phyloP scores from a whole-genome alignment of 1,140 invertebrate genomes.

The Drosophila serrata region DNA sequence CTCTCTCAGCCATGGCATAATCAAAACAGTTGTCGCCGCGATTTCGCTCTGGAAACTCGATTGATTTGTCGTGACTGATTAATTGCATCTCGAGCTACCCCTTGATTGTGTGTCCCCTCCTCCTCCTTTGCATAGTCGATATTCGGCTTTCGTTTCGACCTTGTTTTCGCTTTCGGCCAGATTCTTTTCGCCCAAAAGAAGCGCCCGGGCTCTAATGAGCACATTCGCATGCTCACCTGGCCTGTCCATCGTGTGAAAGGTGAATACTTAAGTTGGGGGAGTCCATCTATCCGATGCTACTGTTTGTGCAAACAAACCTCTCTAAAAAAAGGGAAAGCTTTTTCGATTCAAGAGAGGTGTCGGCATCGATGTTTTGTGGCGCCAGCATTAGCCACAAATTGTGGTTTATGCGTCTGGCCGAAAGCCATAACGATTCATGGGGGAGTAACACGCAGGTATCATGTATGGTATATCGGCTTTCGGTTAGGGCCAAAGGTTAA shows the following conservation, averaged over 20 bases:
- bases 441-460: constrained; percentile 24
- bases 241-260: constrained; percentile 60
- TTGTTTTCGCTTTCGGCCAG: constrained; percentile 56
- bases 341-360: constrained; percentile 47
- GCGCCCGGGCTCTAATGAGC: constrained; percentile 56
- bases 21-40: constrained; percentile 60
- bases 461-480: constrained; percentile 7
- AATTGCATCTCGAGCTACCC: constrained; percentile 62
- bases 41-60: constrained; percentile 55
- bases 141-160: constrained; percentile 57
- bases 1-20: constrained; percentile 49
- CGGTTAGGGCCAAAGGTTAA: constrained; percentile 27
- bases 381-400: constrained; percentile 63
- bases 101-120: neutral
- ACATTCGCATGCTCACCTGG: constrained; percentile 67
- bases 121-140: constrained; percentile 39
- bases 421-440: constrained; percentile 25
- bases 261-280: constrained; percentile 60
- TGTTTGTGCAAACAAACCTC: constrained; percentile 49
- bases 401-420: constrained; percentile 69
- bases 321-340: constrained; percentile 62
- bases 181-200: constrained; percentile 36
- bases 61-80: constrained; percentile 71
- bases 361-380: constrained; percentile 50
- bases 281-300: constrained; percentile 48